Conservation (phyloP, 2,113 vertebrate genomes). For the Paedocypris sp. region DNA sequence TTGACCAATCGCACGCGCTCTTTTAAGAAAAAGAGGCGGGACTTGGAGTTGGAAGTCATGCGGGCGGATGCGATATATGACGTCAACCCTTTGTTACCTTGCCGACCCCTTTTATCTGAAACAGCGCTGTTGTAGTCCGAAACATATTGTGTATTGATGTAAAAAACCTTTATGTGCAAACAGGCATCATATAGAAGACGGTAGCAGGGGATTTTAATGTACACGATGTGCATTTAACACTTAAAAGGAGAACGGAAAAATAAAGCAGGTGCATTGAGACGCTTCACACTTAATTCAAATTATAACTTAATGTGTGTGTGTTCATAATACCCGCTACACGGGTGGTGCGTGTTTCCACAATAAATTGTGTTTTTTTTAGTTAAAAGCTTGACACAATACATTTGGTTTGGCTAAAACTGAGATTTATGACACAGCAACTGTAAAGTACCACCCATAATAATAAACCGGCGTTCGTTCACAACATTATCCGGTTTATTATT, state of each 20-base stretch:
- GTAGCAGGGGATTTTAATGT: background rate
- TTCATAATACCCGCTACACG: background rate
- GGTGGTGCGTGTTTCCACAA: background rate
- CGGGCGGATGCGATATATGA: constrained; percentile 58
- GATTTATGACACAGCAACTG: constrained; percentile 19
- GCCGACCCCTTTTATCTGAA: constrained; percentile 42
- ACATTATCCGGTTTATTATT: background rate
- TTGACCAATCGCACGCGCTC: constrained; percentile 18
- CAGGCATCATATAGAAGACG: background rate
- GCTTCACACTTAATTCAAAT: background rate
- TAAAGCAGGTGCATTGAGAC: constrained; percentile 1
- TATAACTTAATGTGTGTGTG: too few species aligned
- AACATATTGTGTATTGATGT: background rate
- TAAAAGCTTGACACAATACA: background rate
- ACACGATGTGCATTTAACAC: background rate
- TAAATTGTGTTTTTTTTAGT: background rate
- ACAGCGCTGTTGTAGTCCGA: constrained; percentile 6
- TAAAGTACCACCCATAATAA: constrained; percentile 4
- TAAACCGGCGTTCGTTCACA: background rate
- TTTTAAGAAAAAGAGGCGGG: constrained; percentile 4
- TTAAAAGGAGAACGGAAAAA: background rate
- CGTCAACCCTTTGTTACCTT: constrained; percentile 72
- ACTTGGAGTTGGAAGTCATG: constrained; percentile 49
- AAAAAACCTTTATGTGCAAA: background rate
- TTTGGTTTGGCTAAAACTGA: background rate